Percentiles rank a stretch among this genome's conserved stretches.
phyloP scores from a whole-genome alignment of 2,888 invertebrate species.

The Caenorhabditis doughertyi region DNA sequence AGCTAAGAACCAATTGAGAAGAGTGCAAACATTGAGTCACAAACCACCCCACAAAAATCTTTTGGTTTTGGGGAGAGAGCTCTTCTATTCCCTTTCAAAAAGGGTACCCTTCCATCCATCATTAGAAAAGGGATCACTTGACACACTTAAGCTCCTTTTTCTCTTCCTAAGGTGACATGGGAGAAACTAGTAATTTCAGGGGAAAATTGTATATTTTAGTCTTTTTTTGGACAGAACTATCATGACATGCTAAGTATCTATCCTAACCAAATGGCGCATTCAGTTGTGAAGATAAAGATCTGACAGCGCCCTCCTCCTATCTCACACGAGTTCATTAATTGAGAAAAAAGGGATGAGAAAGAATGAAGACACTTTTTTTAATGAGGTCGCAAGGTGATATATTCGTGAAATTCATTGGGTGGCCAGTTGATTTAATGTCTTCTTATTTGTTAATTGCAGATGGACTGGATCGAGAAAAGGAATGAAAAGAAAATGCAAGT shows the following conservation, averaged over 20 bases:
- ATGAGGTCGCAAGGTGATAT: conserved; percentile 62
- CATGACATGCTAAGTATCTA: conserved; percentile 2
- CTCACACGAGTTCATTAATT: conserved; percentile 6
- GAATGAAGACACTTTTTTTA: conserved; percentile 36
- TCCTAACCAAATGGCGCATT: background rate
- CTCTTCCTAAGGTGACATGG: conserved; percentile 29
- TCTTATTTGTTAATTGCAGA: conserved; percentile 54
- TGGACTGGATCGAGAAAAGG: conserved; percentile 60
- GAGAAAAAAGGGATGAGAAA: background rate
- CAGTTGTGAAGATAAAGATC: conserved; percentile 42
- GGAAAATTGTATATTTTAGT: conserved; percentile 1
- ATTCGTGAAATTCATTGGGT: conserved; percentile 42
- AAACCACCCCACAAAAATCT: conserved; percentile 11
- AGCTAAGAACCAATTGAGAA: conserved; percentile 48
- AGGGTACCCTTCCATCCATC: conserved; percentile 56
- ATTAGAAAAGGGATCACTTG: conserved; percentile 55
- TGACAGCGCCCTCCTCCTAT: conserved; percentile 8
- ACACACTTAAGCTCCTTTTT: conserved; percentile 58
- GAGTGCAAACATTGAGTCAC: conserved; percentile 57
- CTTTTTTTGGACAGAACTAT: conserved; percentile 3
- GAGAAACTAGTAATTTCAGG: conserved; percentile 46
- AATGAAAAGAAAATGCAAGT: conserved; percentile 31
- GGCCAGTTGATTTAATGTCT: conserved; percentile 50
- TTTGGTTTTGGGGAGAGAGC: conserved; percentile 5
- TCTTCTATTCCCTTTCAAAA: conserved; percentile 11